These are phyloP conservation scores for Phaethon lepturus DNA, from an alignment of 2,113 vertebrate species.

Conservation along the genomic window DNA sequence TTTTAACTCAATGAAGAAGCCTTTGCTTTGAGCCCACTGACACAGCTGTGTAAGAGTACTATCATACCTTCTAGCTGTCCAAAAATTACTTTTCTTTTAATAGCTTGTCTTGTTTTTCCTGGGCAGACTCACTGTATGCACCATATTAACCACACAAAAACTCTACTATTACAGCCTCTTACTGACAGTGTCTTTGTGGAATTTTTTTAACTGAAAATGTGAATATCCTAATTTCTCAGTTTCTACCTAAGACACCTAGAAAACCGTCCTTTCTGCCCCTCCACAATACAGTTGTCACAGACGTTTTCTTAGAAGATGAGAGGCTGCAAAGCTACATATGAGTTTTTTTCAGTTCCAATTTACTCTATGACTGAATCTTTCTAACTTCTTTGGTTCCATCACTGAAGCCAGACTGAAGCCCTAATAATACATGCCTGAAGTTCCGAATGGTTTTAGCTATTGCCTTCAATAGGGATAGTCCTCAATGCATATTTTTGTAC, in stretches of 20 bases:
- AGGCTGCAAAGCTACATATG: not conserved
- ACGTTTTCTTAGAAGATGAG: not conserved
- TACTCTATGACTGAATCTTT: not conserved
- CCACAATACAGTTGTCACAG: not conserved
- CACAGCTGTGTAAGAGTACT: not conserved
- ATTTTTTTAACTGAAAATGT: not conserved
- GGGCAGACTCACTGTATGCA: not conserved
- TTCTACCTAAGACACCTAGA: not conserved
- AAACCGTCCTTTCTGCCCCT: not conserved
- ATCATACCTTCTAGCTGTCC: not conserved
- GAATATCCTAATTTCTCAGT: not conserved
- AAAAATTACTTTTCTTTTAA: not conserved
- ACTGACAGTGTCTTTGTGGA: not conserved
- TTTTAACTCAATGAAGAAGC: not conserved
- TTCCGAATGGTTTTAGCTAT: not conserved
- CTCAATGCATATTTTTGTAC: not conserved
- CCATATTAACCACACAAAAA: not conserved
- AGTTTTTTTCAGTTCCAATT: not conserved
- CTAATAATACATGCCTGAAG: not conserved
- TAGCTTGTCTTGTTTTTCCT: not conserved
- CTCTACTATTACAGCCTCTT: not conserved
- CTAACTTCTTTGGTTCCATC: not conserved
- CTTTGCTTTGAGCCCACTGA: slow-evolving; percentile 11
- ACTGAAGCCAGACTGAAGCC: not conserved
- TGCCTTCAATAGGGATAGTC: not conserved